Evolutionary conservation across 2,113 vertebrate species (phyloP).

Genomic region (Antigone vipio): DNA sequence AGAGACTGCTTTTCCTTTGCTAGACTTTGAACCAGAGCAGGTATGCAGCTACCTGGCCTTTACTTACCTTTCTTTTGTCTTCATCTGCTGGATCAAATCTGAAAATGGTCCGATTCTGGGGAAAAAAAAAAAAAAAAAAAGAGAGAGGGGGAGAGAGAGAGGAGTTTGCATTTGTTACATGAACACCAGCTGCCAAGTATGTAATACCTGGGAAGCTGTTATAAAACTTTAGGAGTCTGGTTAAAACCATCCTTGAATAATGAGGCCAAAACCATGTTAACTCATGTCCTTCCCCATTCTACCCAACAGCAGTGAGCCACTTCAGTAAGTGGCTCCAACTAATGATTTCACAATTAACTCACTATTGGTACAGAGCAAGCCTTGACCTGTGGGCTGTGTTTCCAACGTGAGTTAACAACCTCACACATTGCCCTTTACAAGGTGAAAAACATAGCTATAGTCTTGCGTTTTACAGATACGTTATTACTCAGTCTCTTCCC

Average conservation of each 20-base stretch:
- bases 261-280: not conserved
- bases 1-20: not conserved
- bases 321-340: not conserved
- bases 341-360: not conserved
- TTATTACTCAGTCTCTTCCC: not conserved
- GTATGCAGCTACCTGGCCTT: not conserved
- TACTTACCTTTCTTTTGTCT: conserved; percentile 87
- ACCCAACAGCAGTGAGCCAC: not conserved
- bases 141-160: not conserved
- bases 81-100: conserved; percentile 89
- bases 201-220: not conserved
- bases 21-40: not conserved
- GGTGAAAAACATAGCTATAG: not conserved
- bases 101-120: conserved; percentile 88
- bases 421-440: not conserved
- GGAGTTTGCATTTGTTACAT: not conserved
- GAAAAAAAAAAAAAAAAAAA: not conserved
- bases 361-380: not conserved
- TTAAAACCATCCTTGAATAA: not conserved
- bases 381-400: not conserved
- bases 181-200: not conserved
- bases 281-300: not conserved
- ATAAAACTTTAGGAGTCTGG: not conserved
- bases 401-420: not conserved
- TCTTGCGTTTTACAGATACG: not conserved